These are phyloP conservation scores for Ramphastos sulfuratus DNA, from an alignment of 2,113 vertebrate species.

Conservation along the genomic window DNA sequence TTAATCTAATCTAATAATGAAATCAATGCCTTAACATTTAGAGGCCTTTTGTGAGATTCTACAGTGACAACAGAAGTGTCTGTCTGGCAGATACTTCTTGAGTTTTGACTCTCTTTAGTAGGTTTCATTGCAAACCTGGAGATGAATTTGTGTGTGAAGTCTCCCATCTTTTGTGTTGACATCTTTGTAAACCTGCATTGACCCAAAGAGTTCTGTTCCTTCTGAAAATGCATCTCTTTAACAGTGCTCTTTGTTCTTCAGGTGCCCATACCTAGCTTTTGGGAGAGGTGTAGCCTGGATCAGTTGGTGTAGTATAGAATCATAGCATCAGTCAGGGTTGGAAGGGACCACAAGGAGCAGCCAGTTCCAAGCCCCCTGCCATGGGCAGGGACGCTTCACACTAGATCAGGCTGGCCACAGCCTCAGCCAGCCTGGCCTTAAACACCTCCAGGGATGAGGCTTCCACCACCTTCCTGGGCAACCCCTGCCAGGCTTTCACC, in stretches of 20 bases:
- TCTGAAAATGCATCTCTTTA: background rate
- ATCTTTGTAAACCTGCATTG: background rate
- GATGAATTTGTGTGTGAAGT: background rate
- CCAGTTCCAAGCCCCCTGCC: no score
- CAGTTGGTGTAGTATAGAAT: no score
- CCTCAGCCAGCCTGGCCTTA: no score
- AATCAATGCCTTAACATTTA: background rate
- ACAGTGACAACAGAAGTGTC: background rate
- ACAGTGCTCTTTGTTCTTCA: background rate
- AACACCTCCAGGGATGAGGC: no score
- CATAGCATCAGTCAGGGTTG: no score
- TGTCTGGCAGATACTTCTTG: background rate
- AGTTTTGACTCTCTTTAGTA: background rate
- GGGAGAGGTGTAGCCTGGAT: background rate
- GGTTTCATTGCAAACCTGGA: background rate
- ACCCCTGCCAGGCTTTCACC: no score
- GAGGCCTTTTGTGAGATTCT: background rate
- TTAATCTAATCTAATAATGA: background rate
- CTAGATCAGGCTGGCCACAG: no score
- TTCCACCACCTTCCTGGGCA: no score
- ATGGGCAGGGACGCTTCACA: no score
- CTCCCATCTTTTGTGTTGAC: background rate
- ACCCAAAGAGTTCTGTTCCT: background rate
- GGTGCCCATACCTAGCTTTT: background rate
- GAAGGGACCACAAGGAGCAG: no score